Conservation (phyloP, 2,797 vertebrate genomes). For the Dicrostonyx torquatus region DNA sequence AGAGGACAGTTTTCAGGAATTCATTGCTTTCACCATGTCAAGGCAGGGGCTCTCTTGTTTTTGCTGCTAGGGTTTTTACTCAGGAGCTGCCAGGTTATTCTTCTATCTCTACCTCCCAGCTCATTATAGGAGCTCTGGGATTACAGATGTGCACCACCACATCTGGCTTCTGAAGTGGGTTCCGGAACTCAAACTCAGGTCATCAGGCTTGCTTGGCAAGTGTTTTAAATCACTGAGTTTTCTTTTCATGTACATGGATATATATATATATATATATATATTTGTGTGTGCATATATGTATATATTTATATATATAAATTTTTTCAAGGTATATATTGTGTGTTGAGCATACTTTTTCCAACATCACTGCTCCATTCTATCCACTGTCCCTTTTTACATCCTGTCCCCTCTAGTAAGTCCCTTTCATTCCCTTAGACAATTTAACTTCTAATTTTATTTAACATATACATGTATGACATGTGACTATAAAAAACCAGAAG, state of each 20-base stretch:
- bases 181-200: too few species aligned
- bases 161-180: neutral
- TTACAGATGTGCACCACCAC: neutral
- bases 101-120: neutral
- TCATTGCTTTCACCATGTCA: too few species aligned
- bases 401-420: neutral
- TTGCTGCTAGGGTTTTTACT: neutral
- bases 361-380: neutral
- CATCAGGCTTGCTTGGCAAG: neutral
- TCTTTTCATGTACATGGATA: neutral
- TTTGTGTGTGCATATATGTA: accelerated
- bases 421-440: neutral
- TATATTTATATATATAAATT: neutral
- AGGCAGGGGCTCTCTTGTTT: neutral
- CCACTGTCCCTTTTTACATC: neutral
- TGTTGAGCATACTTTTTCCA: neutral
- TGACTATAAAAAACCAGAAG: neutral
- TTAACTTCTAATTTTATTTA: neutral
- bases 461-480: neutral
- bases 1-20: neutral
- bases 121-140: neutral
- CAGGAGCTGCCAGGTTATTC: neutral
- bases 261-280: neutral
- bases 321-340: neutral
- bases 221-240: neutral